Evolutionary conservation across 1,140 invertebrate species (phyloP).

Genomic region (Neodiprion pinetum): DNA sequence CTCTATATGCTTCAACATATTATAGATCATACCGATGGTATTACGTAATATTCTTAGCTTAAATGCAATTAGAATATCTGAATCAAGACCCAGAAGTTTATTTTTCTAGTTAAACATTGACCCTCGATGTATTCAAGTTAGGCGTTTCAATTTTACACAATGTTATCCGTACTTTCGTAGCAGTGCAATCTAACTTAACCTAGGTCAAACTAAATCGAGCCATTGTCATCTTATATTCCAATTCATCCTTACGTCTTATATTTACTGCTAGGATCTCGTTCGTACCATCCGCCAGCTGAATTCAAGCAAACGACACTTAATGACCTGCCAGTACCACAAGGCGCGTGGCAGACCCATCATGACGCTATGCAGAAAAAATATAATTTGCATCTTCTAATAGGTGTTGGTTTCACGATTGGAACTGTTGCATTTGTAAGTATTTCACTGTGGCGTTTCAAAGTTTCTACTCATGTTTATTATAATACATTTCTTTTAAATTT

Average conservation of each 20-base stretch:
- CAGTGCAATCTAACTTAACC: neutral
- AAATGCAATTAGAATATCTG: neutral
- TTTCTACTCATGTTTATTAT: no score
- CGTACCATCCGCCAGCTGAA: conserved; percentile 41
- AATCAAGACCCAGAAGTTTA: neutral
- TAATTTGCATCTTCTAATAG: conserved; percentile 70
- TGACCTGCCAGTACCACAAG: conserved; percentile 75
- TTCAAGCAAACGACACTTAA: conserved; percentile 66
- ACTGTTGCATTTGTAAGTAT: conserved; percentile 69
- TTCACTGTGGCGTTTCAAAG: no score
- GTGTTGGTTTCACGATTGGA: conserved; percentile 64
- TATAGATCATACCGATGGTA: neutral
- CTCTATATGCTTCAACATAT: neutral
- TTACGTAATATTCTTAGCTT: neutral
- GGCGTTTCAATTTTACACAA: neutral
- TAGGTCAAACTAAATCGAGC: neutral
- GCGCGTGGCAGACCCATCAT: conserved; percentile 75
- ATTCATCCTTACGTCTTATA: neutral
- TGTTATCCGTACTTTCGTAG: neutral
- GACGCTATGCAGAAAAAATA: conserved; percentile 71
- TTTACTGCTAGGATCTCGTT: conserved; percentile 30
- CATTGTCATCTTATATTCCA: conserved; percentile 14
- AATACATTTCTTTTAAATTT: no score
- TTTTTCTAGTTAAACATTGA: neutral
- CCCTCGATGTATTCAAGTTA: neutral